Conservation (phyloP, 2,888 invertebrate genomes). For the Sarcophaga variegata region DNA sequence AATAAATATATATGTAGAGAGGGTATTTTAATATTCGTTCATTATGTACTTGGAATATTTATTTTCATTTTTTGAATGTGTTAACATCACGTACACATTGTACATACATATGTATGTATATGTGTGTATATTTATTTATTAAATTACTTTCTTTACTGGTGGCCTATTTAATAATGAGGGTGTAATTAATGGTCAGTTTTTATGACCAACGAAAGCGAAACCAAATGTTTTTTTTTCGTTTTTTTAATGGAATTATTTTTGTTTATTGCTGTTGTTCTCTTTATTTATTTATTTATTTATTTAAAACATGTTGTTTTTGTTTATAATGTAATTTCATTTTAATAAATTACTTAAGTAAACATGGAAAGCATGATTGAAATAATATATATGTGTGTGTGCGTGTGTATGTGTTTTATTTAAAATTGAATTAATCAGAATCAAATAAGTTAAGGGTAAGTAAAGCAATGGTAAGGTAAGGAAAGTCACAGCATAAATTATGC, state of each 20-base stretch:
- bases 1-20: too few species aligned
- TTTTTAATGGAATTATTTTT: conserved; percentile 1
- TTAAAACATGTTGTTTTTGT: not conserved
- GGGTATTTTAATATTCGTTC: too few species aligned
- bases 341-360: not conserved
- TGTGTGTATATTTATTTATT: conserved; percentile 40
- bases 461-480: not conserved
- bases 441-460: not conserved
- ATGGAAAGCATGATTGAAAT: too few species aligned
- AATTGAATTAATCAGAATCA: too few species aligned
- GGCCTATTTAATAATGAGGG: conserved; percentile 62
- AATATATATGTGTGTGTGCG: too few species aligned
- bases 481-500: not conserved
- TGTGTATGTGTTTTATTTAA: too few species aligned
- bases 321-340: not conserved
- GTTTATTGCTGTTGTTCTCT: not conserved
- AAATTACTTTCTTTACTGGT: conserved; percentile 5
- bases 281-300: not conserved
- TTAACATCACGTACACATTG: too few species aligned
- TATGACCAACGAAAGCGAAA: conserved; percentile 48
- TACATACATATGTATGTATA: not conserved
- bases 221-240: conserved; percentile 49
- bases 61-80: too few species aligned
- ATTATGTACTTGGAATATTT: too few species aligned
- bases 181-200: conserved; percentile 62